Evolutionary conservation across 2,797 vertebrate species (phyloP).

Genomic region (Onychomys torridus): DNA sequence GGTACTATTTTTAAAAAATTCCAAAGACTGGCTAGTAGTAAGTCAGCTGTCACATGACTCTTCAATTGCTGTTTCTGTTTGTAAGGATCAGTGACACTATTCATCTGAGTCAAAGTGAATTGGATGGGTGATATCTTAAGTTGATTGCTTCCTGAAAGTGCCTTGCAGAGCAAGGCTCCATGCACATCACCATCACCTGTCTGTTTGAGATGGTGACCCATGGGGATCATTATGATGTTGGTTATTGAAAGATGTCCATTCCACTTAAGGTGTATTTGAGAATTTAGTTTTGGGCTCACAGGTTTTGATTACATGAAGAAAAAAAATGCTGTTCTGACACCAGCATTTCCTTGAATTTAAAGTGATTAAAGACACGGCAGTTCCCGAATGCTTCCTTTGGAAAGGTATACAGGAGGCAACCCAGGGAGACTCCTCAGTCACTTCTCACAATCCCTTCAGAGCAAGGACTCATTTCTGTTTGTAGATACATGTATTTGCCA

Average conservation of each 20-base stretch:
- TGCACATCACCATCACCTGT: accelerated
- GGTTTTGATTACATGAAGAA: neutral
- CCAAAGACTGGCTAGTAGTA: neutral
- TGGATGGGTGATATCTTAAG: slow-evolving; percentile 1
- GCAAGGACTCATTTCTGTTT: neutral
- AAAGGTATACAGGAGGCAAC: neutral
- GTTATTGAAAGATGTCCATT: slow-evolving; percentile 48
- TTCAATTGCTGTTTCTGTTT: neutral
- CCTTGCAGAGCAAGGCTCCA: neutral
- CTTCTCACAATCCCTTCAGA: neutral
- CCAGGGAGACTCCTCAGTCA: too few species aligned
- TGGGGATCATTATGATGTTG: slow-evolving; percentile 35
- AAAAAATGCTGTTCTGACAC: neutral
- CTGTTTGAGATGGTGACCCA: neutral
- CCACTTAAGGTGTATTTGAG: neutral
- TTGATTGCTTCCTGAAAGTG: slow-evolving; percentile 58
- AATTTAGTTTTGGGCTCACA: neutral
- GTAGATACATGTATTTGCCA: neutral
- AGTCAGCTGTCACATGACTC: neutral
- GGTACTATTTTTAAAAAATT: neutral
- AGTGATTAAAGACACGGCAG: neutral
- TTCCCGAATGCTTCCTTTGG: neutral
- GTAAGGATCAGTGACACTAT: neutral
- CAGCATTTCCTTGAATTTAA: neutral
- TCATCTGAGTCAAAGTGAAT: slow-evolving; percentile 24